Evolutionary conservation across 2,113 vertebrate genomes (phyloP).

Genomic region (Meles meles): DNA sequence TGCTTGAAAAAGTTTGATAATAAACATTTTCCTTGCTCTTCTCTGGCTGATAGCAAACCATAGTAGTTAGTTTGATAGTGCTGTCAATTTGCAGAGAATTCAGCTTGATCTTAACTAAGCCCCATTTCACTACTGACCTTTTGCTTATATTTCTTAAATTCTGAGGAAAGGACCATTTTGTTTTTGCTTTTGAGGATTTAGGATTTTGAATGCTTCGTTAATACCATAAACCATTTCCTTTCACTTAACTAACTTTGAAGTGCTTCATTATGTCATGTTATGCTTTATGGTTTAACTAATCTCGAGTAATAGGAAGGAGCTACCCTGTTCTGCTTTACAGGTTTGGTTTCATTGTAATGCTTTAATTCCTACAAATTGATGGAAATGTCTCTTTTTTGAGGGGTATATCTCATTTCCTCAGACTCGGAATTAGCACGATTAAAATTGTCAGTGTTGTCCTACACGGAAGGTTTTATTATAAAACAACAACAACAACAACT

Average conservation of each 20-base stretch:
- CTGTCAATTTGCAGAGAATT: conserved; percentile 37
- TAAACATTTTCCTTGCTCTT: conserved; percentile 49
- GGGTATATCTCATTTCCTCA: conserved; percentile 41
- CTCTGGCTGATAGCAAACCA: conserved; percentile 59
- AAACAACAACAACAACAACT: not conserved
- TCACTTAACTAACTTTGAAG: conserved; percentile 55
- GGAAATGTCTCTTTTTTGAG: conserved; percentile 34
- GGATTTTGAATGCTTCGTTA: conserved; percentile 40
- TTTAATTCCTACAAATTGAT: conserved; percentile 42
- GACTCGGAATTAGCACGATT: conserved; percentile 34
- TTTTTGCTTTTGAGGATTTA: conserved; percentile 56
- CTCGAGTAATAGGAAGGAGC: conserved; percentile 26
- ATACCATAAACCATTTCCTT: conserved; percentile 56
- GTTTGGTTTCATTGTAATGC: conserved; percentile 37
- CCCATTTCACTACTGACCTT: conserved; percentile 55
- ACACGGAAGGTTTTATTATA: conserved; percentile 20
- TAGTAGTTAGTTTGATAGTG: not conserved
- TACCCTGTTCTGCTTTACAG: not conserved
- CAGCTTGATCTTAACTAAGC: conserved; percentile 27
- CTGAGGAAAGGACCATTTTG: conserved; percentile 49
- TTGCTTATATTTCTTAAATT: conserved; percentile 51
- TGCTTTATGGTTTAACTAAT: conserved; percentile 24
- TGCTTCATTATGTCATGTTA: conserved; percentile 42
- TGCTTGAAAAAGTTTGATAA: conserved; percentile 63
- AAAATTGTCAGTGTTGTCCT: conserved; percentile 47